These are phyloP conservation scores for Otus sunia DNA, from an alignment of 2,113 vertebrate genomes.

Conservation along the genomic window DNA sequence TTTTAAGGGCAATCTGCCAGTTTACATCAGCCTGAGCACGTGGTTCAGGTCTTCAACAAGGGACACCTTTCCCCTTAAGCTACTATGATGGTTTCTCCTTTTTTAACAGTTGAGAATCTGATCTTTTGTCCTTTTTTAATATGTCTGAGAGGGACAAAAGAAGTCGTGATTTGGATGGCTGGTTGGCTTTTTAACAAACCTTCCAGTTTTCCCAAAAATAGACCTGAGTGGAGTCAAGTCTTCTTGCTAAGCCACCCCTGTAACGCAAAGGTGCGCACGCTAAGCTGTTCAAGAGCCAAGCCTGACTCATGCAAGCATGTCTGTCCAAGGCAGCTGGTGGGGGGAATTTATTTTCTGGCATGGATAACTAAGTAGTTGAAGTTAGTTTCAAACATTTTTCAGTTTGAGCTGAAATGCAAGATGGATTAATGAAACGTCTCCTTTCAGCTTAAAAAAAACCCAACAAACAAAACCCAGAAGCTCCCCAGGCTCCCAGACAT, in stretches of 20 bases:
- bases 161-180: neutral
- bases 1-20: constrained; percentile 4
- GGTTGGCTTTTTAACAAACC: neutral
- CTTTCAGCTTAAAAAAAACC: neutral
- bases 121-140: neutral
- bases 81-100: neutral
- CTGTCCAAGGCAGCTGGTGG: neutral
- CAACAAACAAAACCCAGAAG: neutral
- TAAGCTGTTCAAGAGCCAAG: neutral
- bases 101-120: neutral
- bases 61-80: neutral
- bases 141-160: neutral
- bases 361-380: neutral
- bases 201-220: neutral
- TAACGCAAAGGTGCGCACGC: neutral
- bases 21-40: neutral
- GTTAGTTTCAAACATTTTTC: neutral
- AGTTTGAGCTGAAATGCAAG: neutral
- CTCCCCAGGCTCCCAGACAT: neutral
- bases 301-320: neutral
- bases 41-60: neutral
- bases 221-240: neutral
- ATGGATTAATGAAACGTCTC: neutral
- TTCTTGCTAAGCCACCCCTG: neutral
- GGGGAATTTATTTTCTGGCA: neutral